Conservation (phyloP, 2,888 invertebrate species). For the Sinohyriopsis cumingii region DNA sequence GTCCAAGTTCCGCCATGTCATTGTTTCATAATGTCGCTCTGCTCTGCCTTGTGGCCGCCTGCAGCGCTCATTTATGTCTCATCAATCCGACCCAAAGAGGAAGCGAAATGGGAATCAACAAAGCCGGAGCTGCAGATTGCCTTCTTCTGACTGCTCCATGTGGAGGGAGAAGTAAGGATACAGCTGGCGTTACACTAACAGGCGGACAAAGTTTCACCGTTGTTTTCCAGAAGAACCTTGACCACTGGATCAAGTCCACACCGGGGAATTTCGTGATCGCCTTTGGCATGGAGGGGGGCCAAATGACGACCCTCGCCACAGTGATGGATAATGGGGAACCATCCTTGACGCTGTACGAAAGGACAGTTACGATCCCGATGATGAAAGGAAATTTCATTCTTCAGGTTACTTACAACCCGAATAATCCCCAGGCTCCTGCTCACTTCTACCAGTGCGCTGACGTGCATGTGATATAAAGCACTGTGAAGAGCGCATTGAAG, state of each 20-base stretch:
- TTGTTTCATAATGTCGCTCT: too few species aligned
- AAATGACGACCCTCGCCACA: slow-evolving; percentile 15
- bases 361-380: slow-evolving; percentile 32
- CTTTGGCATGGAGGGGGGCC: slow-evolving; percentile 1
- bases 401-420: slow-evolving; percentile 15
- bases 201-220: slow-evolving; percentile 35
- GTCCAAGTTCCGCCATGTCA: too few species aligned
- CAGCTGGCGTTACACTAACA: slow-evolving; percentile 1
- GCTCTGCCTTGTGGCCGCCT: slow-evolving; percentile 7
- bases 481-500: too few species aligned
- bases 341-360: slow-evolving; percentile 26
- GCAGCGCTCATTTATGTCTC: slow-evolving; percentile 26
- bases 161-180: slow-evolving; percentile 1
- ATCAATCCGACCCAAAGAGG: slow-evolving; percentile 28
- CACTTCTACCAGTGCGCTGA: slow-evolving; percentile 22
- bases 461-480: background rate
- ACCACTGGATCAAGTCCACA: slow-evolving; percentile 28
- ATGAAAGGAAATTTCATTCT: slow-evolving; percentile 3
- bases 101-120: slow-evolving; percentile 21
- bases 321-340: slow-evolving; percentile 31
- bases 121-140: slow-evolving; percentile 9
- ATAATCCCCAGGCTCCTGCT: slow-evolving; percentile 15
- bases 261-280: slow-evolving; percentile 22
- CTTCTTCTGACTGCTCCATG: background rate
- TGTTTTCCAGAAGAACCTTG: slow-evolving; percentile 44